These are phyloP conservation scores for Python bivittatus DNA, from an alignment of 2,113 vertebrate species.

Conservation along the genomic window DNA sequence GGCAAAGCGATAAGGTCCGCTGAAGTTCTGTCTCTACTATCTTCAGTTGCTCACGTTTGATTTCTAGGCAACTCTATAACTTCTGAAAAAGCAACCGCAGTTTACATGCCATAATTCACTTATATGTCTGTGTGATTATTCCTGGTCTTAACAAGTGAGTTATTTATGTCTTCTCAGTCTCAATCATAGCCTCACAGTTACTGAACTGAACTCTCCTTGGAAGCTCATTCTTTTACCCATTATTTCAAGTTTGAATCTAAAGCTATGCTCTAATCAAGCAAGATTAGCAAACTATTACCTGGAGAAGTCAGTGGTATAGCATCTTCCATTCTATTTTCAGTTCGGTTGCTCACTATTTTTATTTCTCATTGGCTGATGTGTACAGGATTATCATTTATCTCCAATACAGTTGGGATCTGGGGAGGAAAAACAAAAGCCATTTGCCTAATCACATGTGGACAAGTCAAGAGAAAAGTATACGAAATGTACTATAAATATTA, in stretches of 20 bases:
- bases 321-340: not conserved
- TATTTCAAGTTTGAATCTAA: not conserved
- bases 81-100: not conserved
- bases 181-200: not conserved
- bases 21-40: not conserved
- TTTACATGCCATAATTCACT: not conserved
- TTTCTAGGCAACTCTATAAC: not conserved
- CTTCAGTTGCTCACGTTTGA: not conserved
- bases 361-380: not conserved
- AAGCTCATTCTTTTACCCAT: not conserved
- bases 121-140: not conserved
- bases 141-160: not conserved
- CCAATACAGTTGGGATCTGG: not conserved
- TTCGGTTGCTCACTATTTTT: not conserved
- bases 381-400: not conserved
- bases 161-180: not conserved
- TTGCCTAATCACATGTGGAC: not conserved
- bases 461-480: not conserved
- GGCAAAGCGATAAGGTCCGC: not conserved
- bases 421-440: not conserved
- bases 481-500: not conserved
- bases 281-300: not conserved
- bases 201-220: not conserved
- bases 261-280: not conserved
- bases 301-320: not conserved